Conservation (phyloP, 2,113 vertebrate species). For the Bos taurus region ARS-UCD2.0 NC_037336.1:9008501-9009000, state of each 20-base stretch:
- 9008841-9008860: not conserved
- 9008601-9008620: not conserved
- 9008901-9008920: not conserved
- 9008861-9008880: not conserved
- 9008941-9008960: not conserved
- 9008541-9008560: not conserved
- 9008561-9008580: not conserved
- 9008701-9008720: not conserved
- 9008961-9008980: not conserved
- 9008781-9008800: not conserved
- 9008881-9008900: not conserved
- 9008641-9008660: not conserved
- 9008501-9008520: not conserved
- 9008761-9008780: not conserved
- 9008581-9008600: not conserved
- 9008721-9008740: not conserved
- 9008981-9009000: not conserved
- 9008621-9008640: not conserved
- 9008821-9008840: not conserved
- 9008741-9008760: not conserved
- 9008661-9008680: not conserved
- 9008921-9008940: not conserved
- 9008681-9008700: not conserved
- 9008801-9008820: slow-evolving; percentile 13
- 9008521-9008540: not conserved